These are phyloP conservation scores for Romanogobio albipinnatus DNA, from an alignment of 2,113 vertebrate genomes.

Conservation along the genomic window DNA sequence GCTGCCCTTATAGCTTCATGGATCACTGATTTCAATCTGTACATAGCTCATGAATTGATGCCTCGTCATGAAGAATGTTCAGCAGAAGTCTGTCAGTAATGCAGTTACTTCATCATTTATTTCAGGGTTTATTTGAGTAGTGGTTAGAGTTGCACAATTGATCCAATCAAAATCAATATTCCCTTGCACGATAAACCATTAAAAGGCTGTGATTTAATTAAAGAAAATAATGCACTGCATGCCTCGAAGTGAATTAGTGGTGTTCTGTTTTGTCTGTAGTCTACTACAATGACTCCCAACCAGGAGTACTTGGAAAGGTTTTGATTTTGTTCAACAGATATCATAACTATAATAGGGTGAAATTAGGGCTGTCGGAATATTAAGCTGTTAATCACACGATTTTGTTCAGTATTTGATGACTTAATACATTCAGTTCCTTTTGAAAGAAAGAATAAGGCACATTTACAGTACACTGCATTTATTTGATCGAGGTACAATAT, in stretches of 20 bases:
- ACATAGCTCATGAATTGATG: neutral
- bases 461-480: neutral
- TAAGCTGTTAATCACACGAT: neutral
- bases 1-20: neutral
- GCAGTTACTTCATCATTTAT: constrained; percentile 2
- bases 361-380: neutral
- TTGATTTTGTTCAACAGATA: neutral
- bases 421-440: neutral
- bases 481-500: neutral
- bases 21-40: constrained; percentile 15
- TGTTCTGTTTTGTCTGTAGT: neutral
- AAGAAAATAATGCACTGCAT: neutral
- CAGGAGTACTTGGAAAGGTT: neutral
- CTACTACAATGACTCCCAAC: neutral
- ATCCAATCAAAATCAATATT: constrained; percentile 3
- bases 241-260: neutral
- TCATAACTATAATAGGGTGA: neutral
- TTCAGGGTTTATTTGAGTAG: neutral
- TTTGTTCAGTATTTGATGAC: neutral
- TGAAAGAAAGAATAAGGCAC: neutral
- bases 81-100: constrained; percentile 12
- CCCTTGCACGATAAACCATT: neutral
- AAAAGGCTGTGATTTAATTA: constrained; percentile 7
- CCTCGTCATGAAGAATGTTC: neutral
- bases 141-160: neutral